A percentile compares a stretch with the other conserved stretches of the same genome.
Conservation (phyloP, 2,888 invertebrate genomes). For the Machimus rusticus region DNA sequence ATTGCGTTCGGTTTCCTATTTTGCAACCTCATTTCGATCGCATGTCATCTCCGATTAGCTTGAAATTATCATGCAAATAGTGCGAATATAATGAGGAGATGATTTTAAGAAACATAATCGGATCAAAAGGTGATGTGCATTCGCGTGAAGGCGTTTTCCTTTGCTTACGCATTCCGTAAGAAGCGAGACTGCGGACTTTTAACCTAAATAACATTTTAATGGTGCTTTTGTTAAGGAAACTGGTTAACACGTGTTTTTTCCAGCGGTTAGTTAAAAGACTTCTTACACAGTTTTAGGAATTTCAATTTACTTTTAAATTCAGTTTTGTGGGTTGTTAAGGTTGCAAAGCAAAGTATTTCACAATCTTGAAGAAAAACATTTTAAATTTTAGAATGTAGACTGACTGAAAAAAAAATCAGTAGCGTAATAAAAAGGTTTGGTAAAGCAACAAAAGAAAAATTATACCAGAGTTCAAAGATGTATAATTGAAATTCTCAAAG, state of each 20-base stretch:
- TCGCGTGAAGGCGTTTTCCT: not conserved
- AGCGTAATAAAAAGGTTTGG: too few species aligned
- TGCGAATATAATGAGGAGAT: not conserved
- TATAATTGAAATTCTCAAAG: too few species aligned
- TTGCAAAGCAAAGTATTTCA: not conserved
- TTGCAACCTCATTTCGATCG: conserved; percentile 10
- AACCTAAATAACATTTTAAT: not conserved
- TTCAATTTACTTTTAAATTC: not conserved
- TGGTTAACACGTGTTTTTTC: not conserved
- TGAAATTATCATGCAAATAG: conserved; percentile 10
- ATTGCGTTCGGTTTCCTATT: conserved; percentile 12
- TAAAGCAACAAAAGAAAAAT: too few species aligned
- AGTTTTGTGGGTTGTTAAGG: not conserved
- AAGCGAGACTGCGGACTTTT: not conserved
- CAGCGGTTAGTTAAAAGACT: not conserved
- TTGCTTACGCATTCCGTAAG: not conserved
- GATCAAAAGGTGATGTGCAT: not conserved
- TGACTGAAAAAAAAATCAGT: too few species aligned
- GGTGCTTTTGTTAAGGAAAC: not conserved
- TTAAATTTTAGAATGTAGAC: not conserved
- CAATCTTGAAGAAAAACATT: not conserved
- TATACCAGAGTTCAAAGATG: too few species aligned
- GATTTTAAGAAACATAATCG: not conserved
- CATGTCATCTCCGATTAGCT: conserved; percentile 10
- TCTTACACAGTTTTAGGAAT: not conserved